Base-by-base conservation (phyloP, 2,888 invertebrate genomes). In the Mylabris sibirica region DNA sequence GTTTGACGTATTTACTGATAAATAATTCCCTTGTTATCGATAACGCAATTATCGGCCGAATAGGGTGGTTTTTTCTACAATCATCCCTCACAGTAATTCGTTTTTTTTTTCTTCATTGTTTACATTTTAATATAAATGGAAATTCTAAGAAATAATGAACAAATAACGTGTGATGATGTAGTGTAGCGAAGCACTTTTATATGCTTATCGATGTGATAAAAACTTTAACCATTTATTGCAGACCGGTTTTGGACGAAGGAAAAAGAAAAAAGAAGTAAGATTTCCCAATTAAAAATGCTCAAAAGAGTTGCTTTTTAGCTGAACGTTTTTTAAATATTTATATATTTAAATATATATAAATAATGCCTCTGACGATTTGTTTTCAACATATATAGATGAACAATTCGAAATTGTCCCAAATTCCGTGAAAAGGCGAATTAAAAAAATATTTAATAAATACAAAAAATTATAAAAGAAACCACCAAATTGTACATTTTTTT, bases 211-310 rank as follows among this genome's bases (percentile, higher is more conserved):
- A 84, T 85, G 84, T 84, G 85, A 30, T 30, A 30, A 85, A 85
- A 57, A 85, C 77, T 82, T 74, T 82, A 80, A 84, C 84, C 84
- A 57, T 85, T 85, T 84, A 90, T 92, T 92, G 88, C 92, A 92
- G 92, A 91, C 90, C 90, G 91, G 91, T 92, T 93, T 93, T 93
- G 95, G 95, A 93, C 94, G 95, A 92, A 93, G 94, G 94, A 95
- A 94, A 94, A 95, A 94, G 93, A 95, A 95, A 94, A 95, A 95
- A 95, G 95, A 95, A 94, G 95, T 95, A 95, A 95, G 95, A 93
- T 89, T 90, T 89, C 87, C 87, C 82, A 81, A 83, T 79, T 82
- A 80, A 81, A 82, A 81, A 78, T 80, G 80, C 80, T 82, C 80
- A 82, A 77, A 79, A 78, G 80, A 82, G 81, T 80, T 79, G 83